These are phyloP conservation scores for Apoderus coryli DNA, from an alignment of 2,888 invertebrate genomes.

Conservation along the genomic window DNA sequence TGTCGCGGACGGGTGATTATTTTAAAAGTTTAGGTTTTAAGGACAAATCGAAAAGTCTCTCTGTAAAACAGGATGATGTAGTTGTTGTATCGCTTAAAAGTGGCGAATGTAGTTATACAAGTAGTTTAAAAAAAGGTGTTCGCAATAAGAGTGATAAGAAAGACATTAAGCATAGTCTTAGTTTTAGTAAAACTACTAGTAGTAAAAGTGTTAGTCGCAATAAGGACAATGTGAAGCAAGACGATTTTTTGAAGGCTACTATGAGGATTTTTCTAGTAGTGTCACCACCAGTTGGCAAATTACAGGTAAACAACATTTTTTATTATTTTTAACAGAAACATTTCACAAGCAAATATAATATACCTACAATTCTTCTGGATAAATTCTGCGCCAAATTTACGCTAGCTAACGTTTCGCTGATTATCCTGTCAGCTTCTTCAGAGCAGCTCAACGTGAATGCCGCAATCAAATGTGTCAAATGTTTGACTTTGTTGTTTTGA, in stretches of 20 bases:
- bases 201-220: slow-evolving; percentile 17
- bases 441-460: too few relatives aligned
- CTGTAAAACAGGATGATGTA: slow-evolving; percentile 24
- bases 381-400: too few relatives aligned
- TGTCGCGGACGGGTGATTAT: slow-evolving; percentile 18
- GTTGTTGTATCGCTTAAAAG: slow-evolving; percentile 18
- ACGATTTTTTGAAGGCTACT: slow-evolving; percentile 56
- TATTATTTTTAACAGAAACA: neutral
- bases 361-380: too few relatives aligned
- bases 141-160: slow-evolving; percentile 25
- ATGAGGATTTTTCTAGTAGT: slow-evolving; percentile 62
- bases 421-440: too few relatives aligned
- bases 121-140: slow-evolving; percentile 31
- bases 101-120: too few relatives aligned
- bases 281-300: slow-evolving; percentile 48
- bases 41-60: slow-evolving; percentile 26
- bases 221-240: slow-evolving; percentile 35
- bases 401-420: too few relatives aligned
- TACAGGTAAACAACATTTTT: slow-evolving; percentile 34
- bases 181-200: slow-evolving; percentile 24
- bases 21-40: slow-evolving; percentile 27
- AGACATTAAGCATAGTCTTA: slow-evolving; percentile 24
- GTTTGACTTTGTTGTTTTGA: slow-evolving; percentile 1
- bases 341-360: too few relatives aligned
- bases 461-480: neutral